Percentiles rank a stretch among this genome's conserved stretches.
Conservation (phyloP, 2,113 vertebrate genomes). For the Gymnobelideus leadbeateri region DNA sequence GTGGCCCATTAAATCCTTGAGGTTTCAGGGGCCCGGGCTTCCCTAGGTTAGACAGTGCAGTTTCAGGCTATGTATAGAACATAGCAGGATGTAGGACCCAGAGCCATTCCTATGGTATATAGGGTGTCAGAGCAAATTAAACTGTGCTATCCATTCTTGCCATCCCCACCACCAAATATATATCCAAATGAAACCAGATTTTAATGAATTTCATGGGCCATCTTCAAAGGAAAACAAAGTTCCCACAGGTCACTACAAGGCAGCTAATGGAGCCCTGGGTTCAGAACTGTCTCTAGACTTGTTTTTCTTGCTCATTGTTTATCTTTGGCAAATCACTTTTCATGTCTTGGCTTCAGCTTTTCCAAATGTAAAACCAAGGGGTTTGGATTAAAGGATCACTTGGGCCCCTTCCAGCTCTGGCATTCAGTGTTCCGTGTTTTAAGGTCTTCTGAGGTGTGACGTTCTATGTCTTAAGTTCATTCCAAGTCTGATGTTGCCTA, state of each 20-base stretch:
- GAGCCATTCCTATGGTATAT: no score
- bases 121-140: neutral
- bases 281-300: neutral
- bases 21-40: neutral
- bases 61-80: neutral
- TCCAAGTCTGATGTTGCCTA: neutral
- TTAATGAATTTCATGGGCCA: neutral
- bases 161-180: neutral
- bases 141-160: neutral
- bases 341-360: neutral
- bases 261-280: neutral
- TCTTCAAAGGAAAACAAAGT: neutral
- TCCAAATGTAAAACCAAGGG: neutral
- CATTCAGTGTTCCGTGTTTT: neutral
- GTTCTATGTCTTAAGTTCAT: neutral
- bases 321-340: neutral
- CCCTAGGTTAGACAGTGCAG: neutral
- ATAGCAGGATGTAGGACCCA: neutral
- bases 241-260: neutral
- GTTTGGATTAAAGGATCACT: neutral
- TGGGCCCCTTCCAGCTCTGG: neutral
- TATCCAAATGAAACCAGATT: neutral
- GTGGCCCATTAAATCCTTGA: no score
- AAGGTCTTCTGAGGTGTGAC: neutral
- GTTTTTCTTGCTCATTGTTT: neutral